These are phyloP conservation scores for Varecia variegata DNA, from an alignment of 2,797 vertebrate species.

Conservation along the genomic window DNA sequence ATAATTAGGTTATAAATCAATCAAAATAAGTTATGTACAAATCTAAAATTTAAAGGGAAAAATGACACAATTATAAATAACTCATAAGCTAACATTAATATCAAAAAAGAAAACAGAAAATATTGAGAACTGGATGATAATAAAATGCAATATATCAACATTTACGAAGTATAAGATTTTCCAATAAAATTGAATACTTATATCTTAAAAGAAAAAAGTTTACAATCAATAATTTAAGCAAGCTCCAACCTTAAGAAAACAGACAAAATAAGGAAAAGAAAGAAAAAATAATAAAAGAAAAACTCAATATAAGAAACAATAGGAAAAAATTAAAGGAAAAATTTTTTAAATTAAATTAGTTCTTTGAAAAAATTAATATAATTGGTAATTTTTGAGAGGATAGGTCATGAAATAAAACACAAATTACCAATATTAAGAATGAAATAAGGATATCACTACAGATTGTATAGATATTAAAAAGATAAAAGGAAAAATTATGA, in stretches of 20 bases:
- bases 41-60: not conserved
- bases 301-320: not conserved
- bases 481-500: not conserved
- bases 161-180: not conserved
- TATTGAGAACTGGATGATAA: not conserved
- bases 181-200: not conserved
- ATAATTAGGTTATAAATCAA: not conserved
- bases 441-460: not conserved
- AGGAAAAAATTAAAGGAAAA: not conserved
- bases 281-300: not conserved
- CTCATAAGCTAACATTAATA: not conserved
- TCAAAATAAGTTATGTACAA: not conserved
- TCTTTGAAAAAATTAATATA: not conserved
- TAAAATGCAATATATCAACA: not conserved
- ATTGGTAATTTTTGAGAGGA: not conserved
- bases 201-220: not conserved
- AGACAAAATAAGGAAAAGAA: not conserved
- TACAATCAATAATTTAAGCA: not conserved
- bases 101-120: not conserved
- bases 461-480: not conserved
- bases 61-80: not conserved
- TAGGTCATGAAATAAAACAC: not conserved
- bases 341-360: not conserved
- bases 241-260: not conserved
- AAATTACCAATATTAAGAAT: not conserved